These are phyloP conservation scores for Dendrolimus houi DNA, from an alignment of 2,888 invertebrate genomes.

Conservation along the genomic window DNA sequence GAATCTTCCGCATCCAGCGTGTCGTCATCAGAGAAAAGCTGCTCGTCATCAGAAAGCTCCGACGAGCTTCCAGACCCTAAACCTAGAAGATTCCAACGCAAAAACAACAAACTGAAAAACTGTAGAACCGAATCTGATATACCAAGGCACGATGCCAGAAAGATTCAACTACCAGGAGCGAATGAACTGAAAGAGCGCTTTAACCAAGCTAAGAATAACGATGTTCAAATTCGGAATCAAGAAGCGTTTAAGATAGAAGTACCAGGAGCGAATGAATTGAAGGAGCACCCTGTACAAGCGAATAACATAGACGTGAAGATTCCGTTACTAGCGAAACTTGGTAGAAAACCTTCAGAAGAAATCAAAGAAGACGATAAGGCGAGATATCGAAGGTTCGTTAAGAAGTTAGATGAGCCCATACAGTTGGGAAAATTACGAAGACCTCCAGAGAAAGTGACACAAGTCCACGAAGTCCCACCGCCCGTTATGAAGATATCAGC, in stretches of 20 bases:
- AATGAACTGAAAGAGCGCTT: constrained; percentile 40
- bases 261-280: constrained; percentile 40
- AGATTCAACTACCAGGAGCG: constrained; percentile 34
- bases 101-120: constrained; percentile 58
- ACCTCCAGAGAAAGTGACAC: constrained; percentile 39
- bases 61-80: constrained; percentile 55
- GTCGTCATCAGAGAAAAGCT: constrained; percentile 68
- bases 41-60: constrained; percentile 64
- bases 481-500: constrained; percentile 53
- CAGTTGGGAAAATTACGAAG: constrained; percentile 56
- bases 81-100: constrained; percentile 52
- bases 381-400: constrained; percentile 40
- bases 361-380: constrained; percentile 47
- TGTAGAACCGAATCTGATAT: constrained; percentile 67
- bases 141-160: constrained; percentile 39
- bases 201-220: constrained; percentile 6
- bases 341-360: constrained; percentile 50
- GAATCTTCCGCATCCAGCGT: constrained; percentile 62
- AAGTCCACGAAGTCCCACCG: constrained; percentile 35
- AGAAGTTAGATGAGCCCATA: constrained; percentile 56
- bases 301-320: constrained; percentile 49
- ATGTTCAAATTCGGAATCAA: not conserved
- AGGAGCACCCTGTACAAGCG: constrained; percentile 43
- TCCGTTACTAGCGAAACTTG: constrained; percentile 54
- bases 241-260: constrained; percentile 22